Evolutionary conservation across 2,113 vertebrate genomes (phyloP), one percentile per base, ranked within the genome.

Genomic region (Triplophysa siluroides): DNA sequence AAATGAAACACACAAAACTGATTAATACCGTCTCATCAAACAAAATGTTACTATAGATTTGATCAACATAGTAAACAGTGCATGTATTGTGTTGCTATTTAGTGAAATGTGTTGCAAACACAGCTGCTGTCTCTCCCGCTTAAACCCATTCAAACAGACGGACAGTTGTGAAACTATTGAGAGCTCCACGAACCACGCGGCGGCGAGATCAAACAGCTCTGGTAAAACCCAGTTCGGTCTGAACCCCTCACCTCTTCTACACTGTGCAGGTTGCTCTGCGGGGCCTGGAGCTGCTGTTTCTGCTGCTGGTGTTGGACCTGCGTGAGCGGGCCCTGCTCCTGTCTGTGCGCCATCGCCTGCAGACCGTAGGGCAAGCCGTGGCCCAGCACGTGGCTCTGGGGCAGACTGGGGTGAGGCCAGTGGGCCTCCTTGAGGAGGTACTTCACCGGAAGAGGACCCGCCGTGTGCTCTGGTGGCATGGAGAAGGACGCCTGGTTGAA

Each of bases 391-490:
- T 95, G 96, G 81, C 94, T 96, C 89, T 96, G 96, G 70, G 93
- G 95, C 18, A 96, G 90, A 86, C 93, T 95, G 84, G 95, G 89
- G 0, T 96, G 96, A 83, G 96, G 91, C 98, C 98, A 99, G 64
- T 96, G 96, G 82, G 95, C 95, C 78, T 99, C 98, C 41, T 95
- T 94, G 13, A 96, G 93, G 90, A 98, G 94, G 90, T 97, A 99
- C 88, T 99, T 99, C 91, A 97, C 88, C 33, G 95, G 92, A 80
- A 97, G 95, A 29, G 90, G 88, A 24, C 87, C 89, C 63, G 93
- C 88, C 60, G 93, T 90, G 81, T 95, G 95, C 87, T 94, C 93
- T 3, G 94, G 94, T 38, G 95, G 95, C 89, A 96, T 90, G 0
- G 95, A 92, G 87, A 95, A 98, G 85, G 94, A 90, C 4, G 94